Conservation (phyloP, 2,888 invertebrate species). For the Cheilosia vernalis region DNA sequence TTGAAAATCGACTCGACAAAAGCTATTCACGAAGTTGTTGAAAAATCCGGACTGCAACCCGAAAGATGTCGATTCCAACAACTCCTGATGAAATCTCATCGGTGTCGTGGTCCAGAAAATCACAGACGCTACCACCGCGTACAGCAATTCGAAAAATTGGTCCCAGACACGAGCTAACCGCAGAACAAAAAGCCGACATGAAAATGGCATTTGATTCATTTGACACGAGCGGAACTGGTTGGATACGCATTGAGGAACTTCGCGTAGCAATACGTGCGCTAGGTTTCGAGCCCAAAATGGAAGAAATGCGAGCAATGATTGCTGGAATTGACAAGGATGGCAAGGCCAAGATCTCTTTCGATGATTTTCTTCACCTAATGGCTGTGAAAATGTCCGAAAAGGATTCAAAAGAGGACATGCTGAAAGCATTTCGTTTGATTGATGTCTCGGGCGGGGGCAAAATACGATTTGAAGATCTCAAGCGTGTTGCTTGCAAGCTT, state of each 20-base stretch:
- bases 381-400: slow-evolving; percentile 67
- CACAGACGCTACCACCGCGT: background rate
- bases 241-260: slow-evolving; percentile 64
- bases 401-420: slow-evolving; percentile 62
- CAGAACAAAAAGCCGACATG: slow-evolving; percentile 64
- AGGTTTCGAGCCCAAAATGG: slow-evolving; percentile 69
- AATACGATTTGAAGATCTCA: slow-evolving; percentile 51
- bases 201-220: slow-evolving; percentile 69
- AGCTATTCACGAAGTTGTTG: too few species aligned
- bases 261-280: slow-evolving; percentile 71
- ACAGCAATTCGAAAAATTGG: slow-evolving; percentile 16
- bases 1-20: background rate
- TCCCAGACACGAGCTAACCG: slow-evolving; percentile 52
- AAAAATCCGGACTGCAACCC: background rate
- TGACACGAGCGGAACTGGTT: slow-evolving; percentile 64
- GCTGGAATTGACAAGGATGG: slow-evolving; percentile 61
- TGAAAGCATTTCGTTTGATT: slow-evolving; percentile 60
- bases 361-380: slow-evolving; percentile 67
- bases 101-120: slow-evolving; percentile 17
- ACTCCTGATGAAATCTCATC: slow-evolving; percentile 19
- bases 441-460: slow-evolving; percentile 7
- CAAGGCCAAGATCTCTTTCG: slow-evolving; percentile 68
- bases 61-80: background rate
- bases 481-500: slow-evolving; percentile 24
- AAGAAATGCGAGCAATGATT: slow-evolving; percentile 57